These are phyloP conservation scores for Mythimna lalbum DNA, from an alignment of 2,888 invertebrate species.

Conservation along the genomic window DNA sequence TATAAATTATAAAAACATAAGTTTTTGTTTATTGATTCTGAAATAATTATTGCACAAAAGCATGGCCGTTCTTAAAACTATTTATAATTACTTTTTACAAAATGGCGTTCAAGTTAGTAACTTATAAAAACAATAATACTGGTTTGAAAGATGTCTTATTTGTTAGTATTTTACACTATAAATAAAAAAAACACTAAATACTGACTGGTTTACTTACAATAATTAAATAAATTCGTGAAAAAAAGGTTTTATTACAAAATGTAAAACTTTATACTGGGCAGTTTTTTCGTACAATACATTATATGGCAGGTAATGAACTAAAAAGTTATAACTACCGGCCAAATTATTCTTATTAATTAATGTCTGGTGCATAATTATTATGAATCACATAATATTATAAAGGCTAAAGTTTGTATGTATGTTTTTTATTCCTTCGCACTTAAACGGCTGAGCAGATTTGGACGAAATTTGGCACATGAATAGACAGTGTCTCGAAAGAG, in stretches of 20 bases:
- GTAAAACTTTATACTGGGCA: neutral
- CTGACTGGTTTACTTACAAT: conserved; percentile 34
- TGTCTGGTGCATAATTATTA: neutral
- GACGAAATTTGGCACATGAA: too few species aligned
- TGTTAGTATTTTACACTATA: conserved; percentile 45
- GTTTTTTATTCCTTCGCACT: too few species aligned
- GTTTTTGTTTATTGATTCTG: too few species aligned
- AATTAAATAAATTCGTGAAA: conserved; percentile 17
- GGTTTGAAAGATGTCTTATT: conserved; percentile 61
- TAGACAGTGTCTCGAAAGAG: too few species aligned
- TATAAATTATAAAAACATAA: too few species aligned
- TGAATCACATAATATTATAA: too few species aligned
- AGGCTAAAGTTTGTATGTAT: too few species aligned
- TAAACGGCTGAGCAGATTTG: too few species aligned
- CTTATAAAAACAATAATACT: conserved; percentile 66
- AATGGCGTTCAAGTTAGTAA: conserved; percentile 41
- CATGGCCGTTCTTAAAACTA: conserved; percentile 38
- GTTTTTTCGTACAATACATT: neutral
- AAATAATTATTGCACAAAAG: conserved; percentile 4
- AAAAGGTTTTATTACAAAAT: neutral
- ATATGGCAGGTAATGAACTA: neutral
- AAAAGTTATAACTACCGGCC: neutral
- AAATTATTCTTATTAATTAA: neutral
- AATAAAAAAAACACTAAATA: conserved; percentile 22
- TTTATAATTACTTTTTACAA: conserved; percentile 49